phyloP scores from a whole-genome alignment of 2,888 invertebrate genomes.

The Dolichopus griseipennis region DNA sequence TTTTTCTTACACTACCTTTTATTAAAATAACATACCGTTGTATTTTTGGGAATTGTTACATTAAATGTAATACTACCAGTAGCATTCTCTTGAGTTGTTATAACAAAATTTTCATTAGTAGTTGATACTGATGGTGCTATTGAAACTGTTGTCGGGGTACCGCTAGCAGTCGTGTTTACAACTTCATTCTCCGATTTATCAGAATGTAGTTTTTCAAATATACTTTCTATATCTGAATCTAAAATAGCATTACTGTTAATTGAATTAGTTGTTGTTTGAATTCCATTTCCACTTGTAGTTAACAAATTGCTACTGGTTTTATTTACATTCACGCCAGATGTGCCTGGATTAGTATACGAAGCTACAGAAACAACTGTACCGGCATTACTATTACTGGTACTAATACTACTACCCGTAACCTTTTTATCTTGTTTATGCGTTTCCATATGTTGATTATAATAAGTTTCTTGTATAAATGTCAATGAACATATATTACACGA shows the following conservation, averaged over 20 bases:
- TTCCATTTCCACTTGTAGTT: conserved; percentile 7
- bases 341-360: conserved; percentile 17
- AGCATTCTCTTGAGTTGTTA: conserved; percentile 42
- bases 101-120: conserved; percentile 38
- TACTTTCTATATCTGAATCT: conserved; percentile 43
- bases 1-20: background rate
- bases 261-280: conserved; percentile 15
- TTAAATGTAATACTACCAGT: conserved; percentile 42
- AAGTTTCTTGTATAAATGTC: conserved; percentile 43
- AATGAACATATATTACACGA: conserved; percentile 44
- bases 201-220: conserved; percentile 44
- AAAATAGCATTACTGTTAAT: conserved; percentile 30
- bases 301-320: background rate
- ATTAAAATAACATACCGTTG: background rate
- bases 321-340: background rate
- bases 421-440: conserved; percentile 39
- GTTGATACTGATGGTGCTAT: conserved; percentile 17
- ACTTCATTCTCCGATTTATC: conserved; percentile 38
- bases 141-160: conserved; percentile 20
- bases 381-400: background rate
- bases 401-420: conserved; percentile 12
- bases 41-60: conserved; percentile 37
- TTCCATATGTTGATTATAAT: conserved; percentile 44
- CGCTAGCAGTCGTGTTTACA: conserved; percentile 16
- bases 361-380: conserved; percentile 7